Conservation (phyloP, 2,797 vertebrate genomes). For the Amazona ochrocephala region DNA sequence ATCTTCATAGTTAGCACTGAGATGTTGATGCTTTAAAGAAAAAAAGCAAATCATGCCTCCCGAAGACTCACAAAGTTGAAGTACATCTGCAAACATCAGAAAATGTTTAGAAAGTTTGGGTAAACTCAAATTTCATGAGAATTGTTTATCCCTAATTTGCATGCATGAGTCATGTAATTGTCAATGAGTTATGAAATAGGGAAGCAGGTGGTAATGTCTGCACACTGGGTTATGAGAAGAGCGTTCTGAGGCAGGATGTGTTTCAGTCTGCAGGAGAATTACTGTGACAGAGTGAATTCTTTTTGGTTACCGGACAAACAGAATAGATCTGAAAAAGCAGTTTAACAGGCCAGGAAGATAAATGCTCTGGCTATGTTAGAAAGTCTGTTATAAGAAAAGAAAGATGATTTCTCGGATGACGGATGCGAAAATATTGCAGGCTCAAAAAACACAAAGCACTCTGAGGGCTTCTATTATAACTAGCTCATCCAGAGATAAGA, state of each 20-base stretch:
- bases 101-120: constrained; percentile 30
- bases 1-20: not conserved
- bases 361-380: not conserved
- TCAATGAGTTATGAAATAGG: constrained; percentile 31
- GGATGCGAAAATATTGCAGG: not conserved
- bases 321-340: not conserved
- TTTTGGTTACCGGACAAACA: not conserved
- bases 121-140: constrained; percentile 35
- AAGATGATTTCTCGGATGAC: not conserved
- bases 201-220: constrained; percentile 58
- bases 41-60: not conserved
- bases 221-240: not conserved
- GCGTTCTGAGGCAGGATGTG: not conserved
- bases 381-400: constrained; percentile 9
- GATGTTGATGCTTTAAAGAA: not conserved
- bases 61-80: not conserved
- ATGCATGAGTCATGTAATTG: constrained; percentile 59
- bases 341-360: not conserved
- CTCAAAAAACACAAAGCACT: not conserved
- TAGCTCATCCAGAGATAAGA: not conserved
- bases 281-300: not conserved
- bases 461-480: not conserved
- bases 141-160: constrained; percentile 28
- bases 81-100: constrained; percentile 22
- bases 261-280: not conserved